Conservation (phyloP, 2,888 invertebrate species). For the Tipula unca region DNA sequence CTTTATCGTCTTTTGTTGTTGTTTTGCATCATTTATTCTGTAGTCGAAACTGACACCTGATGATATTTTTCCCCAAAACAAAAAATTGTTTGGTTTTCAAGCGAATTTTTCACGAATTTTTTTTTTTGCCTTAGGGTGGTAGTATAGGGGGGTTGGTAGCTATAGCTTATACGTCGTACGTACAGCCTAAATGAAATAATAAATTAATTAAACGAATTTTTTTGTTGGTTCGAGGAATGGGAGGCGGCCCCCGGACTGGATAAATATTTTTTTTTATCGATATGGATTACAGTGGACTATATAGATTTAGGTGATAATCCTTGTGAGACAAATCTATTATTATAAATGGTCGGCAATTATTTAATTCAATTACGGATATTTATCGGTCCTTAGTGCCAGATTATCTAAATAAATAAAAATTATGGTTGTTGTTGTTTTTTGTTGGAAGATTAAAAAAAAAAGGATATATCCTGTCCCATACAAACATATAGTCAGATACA, state of each 20-base stretch:
- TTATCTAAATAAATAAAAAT: neutral
- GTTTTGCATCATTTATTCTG: neutral
- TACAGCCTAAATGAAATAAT: neutral
- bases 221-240: neutral
- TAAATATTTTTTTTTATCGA: neutral
- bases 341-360: neutral
- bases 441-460: neutral
- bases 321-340: neutral
- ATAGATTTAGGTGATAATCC: neutral
- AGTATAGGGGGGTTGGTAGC: neutral
- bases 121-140: neutral
- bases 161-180: no score
- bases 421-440: neutral
- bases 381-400: neutral
- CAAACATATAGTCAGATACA: neutral
- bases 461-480: neutral
- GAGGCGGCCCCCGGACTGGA: neutral
- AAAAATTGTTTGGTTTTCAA: neutral
- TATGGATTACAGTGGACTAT: neutral
- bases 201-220: neutral
- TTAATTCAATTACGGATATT: neutral
- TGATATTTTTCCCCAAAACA: neutral
- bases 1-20: neutral
- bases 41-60: slow-evolving; percentile 4
- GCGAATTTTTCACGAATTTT: neutral